Percentiles rank a stretch among this genome's conserved stretches.
Evolutionary conservation across 2,797 vertebrate species (phyloP).

Genomic region (Tragelaphus oryx): DNA sequence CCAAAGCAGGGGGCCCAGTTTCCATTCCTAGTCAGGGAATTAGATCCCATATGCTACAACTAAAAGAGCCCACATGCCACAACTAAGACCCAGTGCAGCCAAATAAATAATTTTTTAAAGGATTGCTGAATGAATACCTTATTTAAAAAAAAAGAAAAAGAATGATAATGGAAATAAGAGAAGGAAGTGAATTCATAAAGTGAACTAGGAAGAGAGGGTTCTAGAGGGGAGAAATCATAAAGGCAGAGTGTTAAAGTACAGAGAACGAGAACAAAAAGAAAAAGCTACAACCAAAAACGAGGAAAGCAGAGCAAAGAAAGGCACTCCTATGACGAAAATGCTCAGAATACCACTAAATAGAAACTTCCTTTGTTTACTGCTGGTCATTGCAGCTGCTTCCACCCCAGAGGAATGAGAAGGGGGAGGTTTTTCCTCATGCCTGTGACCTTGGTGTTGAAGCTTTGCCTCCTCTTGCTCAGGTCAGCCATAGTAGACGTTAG

Average conservation of each 20-base stretch:
- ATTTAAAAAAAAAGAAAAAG: neutral
- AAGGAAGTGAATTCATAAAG: conserved; percentile 26
- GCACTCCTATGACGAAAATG: neutral
- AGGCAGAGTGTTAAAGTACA: neutral
- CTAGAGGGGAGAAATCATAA: neutral
- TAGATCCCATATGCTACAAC: neutral
- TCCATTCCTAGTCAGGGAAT: neutral
- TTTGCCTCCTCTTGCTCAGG: neutral
- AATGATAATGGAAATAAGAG: neutral
- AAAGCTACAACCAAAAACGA: neutral
- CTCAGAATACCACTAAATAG: neutral
- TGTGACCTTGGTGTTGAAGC: neutral
- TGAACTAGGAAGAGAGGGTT: neutral
- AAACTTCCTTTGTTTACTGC: neutral
- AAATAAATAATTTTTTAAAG: neutral
- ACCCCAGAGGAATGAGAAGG: neutral
- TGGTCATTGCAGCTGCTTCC: neutral
- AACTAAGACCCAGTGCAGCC: neutral
- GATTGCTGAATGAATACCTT: neutral
- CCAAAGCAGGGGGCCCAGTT: neutral
- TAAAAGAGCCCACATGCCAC: neutral
- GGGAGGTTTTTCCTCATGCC: neutral
- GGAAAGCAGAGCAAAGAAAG: neutral
- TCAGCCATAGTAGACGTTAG: neutral
- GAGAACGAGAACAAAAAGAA: neutral